Base-by-base conservation (phyloP, 2,113 vertebrate species). In the Zosterops pallidus region DNA sequence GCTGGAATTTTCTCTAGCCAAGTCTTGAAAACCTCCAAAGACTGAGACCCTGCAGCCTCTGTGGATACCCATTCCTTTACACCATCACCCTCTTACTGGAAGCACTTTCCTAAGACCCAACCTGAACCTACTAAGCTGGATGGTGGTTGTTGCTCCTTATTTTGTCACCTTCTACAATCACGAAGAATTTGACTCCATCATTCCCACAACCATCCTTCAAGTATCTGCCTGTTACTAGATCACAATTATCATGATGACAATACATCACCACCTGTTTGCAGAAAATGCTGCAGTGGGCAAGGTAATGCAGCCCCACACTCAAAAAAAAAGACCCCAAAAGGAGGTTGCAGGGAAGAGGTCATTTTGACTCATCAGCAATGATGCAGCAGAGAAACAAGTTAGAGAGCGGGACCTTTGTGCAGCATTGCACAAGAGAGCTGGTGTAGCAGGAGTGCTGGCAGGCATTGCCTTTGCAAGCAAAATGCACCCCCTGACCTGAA, bases 391-490 rank as follows among this genome's bases (percentile, higher is more conserved):
- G 93, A 88, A 96, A 83, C 56, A 39, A 71, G 87, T 59, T 56
- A 62, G 4, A 33, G 79, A 86, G 88, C 0, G 0, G 29, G 64
- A 90, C 80, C 76, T 93, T 77, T 60, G 60, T 5, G 47, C 71
- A 74, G 79, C 28, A 15, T 96, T 97, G 79, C 90, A 56, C 83
- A 95, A 96, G 80, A 64, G 64, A 90, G 85, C 60, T 71, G 92
- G 86, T 86, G 69, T 24, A 24, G 78, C 53, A 64, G 86, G 69
- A 81, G n/a, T 1, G n/a, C 67, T 24, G 49, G 9, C 2, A 13
- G 47, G 55, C 76, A 49, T 37, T 86, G 90, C 67, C 55, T 62
- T 49, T 33, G 59, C 22, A 87, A 50, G 65, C 1, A 6, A 81
- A 90, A 75, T 7, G 88, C 88, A 92, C 69, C 80, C 47, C 53